Conservation (phyloP, 2,113 vertebrate species). For the Hirundichthys speculiger region DNA sequence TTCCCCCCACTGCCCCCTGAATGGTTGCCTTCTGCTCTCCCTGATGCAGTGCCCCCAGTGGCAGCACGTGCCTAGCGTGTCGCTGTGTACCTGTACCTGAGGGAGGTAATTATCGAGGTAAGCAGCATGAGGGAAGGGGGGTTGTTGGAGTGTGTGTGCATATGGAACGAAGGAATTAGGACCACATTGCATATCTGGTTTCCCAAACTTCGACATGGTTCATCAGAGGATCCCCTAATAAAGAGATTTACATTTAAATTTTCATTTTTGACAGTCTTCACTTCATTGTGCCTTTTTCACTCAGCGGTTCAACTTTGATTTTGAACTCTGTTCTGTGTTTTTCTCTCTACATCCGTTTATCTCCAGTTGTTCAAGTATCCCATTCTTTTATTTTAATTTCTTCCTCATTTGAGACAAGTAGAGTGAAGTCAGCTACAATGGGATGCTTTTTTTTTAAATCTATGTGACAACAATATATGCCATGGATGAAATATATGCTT, state of each 20-base stretch:
- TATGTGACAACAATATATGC: no score
- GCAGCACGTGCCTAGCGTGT: conserved; percentile 47
- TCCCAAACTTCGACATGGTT: conserved; percentile 16
- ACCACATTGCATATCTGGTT: conserved; percentile 24
- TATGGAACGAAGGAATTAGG: conserved; percentile 28
- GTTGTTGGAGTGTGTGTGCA: conserved; percentile 11
- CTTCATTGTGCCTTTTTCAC: background rate
- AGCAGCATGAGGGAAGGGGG: conserved; percentile 52
- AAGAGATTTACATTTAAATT: conserved; percentile 32
- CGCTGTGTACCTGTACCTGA: conserved; percentile 63
- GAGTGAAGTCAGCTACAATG: no score
- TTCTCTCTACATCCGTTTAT: background rate
- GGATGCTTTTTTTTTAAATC: no score
- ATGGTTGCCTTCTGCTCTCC: conserved; percentile 70
- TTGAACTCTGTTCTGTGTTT: conserved; percentile 1
- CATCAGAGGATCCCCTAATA: conserved; percentile 7
- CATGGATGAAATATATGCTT: no score
- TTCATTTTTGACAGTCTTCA: conserved; percentile 1
- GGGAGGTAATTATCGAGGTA: conserved; percentile 78
- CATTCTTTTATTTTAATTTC: background rate
- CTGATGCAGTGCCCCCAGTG: conserved; percentile 68
- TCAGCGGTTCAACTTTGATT: background rate
- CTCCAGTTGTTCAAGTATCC: background rate
- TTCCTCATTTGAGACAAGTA: background rate
- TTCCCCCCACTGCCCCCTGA: conserved; percentile 60